phyloP scores from a whole-genome alignment of 2,113 vertebrate species.

The Okapia johnstoni region DNA sequence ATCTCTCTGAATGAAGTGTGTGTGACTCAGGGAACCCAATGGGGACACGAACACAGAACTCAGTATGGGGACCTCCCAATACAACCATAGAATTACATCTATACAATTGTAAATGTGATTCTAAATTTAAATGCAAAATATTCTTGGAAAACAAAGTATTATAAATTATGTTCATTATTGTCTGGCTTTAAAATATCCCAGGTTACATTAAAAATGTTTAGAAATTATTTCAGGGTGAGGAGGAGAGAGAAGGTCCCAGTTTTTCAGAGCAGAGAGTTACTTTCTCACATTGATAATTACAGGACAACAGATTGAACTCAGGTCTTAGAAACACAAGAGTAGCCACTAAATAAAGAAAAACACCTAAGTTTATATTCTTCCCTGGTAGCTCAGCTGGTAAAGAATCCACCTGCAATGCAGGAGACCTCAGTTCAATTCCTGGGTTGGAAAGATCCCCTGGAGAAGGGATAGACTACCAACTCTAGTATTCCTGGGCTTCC shows the following conservation, averaged over 20 bases:
- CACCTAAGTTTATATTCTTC: not conserved
- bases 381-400: not conserved
- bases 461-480: not conserved
- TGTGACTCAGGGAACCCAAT: not conserved
- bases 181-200: not conserved
- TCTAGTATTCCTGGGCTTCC: not conserved
- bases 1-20: not conserved
- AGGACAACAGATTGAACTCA: not conserved
- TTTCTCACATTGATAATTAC: no score
- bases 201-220: no score
- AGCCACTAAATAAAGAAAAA: not conserved
- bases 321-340: not conserved
- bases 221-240: not conserved
- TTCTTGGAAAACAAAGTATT: not conserved
- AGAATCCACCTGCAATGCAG: not conserved
- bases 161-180: not conserved
- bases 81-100: not conserved
- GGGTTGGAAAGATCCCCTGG: not conserved
- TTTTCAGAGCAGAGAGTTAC: not conserved
- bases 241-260: not conserved
- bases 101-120: not conserved
- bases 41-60: not conserved
- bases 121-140: not conserved
- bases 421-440: not conserved
- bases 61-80: no score